phyloP scores from a whole-genome alignment of 2,113 vertebrate species.

The Miniopterus natalensis region DNA sequence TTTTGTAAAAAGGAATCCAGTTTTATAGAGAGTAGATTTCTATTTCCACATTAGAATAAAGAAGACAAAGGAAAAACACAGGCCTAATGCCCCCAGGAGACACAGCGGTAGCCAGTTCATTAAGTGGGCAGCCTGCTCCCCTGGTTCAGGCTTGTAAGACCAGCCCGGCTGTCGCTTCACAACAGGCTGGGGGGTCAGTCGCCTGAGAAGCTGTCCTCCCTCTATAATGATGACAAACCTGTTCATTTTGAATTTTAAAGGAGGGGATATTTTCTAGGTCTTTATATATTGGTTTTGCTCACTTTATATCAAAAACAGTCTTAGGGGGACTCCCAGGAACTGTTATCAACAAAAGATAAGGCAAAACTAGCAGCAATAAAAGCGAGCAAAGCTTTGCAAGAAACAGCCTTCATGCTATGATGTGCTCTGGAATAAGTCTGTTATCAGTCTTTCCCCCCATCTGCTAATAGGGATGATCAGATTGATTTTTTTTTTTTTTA shows the following conservation, averaged over 20 bases:
- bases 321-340: neutral
- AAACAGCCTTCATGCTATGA: neutral
- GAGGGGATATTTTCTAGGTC: neutral
- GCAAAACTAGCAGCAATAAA: neutral
- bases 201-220: neutral
- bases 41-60: neutral
- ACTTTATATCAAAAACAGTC: neutral
- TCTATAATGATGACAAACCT: neutral
- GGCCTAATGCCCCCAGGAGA: neutral
- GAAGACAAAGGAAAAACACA: neutral
- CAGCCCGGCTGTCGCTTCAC: neutral
- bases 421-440: neutral
- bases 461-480: neutral
- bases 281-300: neutral
- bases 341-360: neutral
- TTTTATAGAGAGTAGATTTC: neutral
- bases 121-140: neutral
- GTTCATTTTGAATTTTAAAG: slow-evolving; percentile 8
- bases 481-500: neutral
- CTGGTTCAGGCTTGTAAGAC: neutral
- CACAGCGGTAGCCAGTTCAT: neutral
- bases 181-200: neutral
- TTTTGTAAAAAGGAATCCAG: neutral
- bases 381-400: neutral
- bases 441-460: neutral